Evolutionary conservation across 1,140 invertebrate species (phyloP).

Genomic region (Zaprionus gabonicus): DNA sequence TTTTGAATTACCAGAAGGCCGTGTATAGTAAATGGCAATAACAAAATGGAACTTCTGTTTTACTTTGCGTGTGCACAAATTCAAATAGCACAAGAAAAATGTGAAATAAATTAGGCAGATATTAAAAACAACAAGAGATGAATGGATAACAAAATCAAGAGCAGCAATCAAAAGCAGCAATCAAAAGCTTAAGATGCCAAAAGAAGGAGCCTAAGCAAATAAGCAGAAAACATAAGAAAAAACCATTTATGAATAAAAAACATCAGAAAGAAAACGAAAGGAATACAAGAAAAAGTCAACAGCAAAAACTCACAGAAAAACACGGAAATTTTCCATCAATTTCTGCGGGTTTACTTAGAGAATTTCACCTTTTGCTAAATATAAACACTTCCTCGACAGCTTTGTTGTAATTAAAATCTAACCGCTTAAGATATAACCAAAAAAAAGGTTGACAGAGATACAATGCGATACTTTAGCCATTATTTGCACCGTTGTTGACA

Average conservation of each 20-base stretch:
- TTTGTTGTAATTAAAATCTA: constrained; percentile 36
- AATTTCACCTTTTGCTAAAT: background rate
- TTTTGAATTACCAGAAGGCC: constrained; percentile 11
- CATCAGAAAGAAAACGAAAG: background rate
- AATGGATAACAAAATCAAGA: background rate
- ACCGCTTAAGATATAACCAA: constrained; percentile 2
- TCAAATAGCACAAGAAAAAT: background rate
- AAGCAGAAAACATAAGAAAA: background rate
- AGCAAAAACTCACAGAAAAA: no score
- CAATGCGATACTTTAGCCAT: constrained; percentile 45
- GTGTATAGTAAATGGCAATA: constrained; percentile 10
- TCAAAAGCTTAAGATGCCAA: background rate
- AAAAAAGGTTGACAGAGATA: background rate
- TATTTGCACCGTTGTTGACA: constrained; percentile 76
- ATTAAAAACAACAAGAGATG: background rate
- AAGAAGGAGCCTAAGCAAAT: background rate
- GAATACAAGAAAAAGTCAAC: background rate
- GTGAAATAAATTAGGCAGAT: background rate
- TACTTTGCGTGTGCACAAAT: background rate
- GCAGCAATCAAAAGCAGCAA: background rate
- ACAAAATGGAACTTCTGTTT: constrained; percentile 9
- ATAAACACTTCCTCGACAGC: constrained; percentile 19
- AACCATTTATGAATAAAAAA: background rate
- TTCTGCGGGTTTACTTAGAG: background rate
- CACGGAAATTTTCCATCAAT: background rate